Base-by-base conservation (phyloP, 2,113 vertebrate species). In the Cyanocitta stelleri region DNA sequence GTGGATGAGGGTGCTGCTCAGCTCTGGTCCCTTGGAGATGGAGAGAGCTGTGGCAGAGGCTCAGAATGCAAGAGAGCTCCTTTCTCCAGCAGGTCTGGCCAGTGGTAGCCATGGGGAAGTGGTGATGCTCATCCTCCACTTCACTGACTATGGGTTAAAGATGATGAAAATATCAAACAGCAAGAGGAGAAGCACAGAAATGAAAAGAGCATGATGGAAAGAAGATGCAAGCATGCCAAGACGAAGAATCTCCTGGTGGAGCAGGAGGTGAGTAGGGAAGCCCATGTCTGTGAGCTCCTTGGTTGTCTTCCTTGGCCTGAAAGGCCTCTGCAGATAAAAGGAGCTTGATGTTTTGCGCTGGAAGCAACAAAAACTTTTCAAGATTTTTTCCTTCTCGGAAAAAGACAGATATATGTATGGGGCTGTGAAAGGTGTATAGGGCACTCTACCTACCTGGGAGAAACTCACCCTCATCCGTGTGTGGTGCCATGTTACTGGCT, bases 111-210 rank as follows among this genome's bases (percentile, higher is more conserved):
- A 23, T 43, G 20, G 55, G 15, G 18, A 46, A 32, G 13, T 16
- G 13, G 17, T 73, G 55, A 39, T 56, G 29, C 26, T 87, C 13
- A 39, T 46, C 32, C 18, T 87, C 9, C 9, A 29, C 39, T 64
- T 64, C 22, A 8, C 3, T 4, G 1, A 21, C 16, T 49, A 7
- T 0, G 1, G 4, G 2, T 33, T 3, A 3, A 43, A 90, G 48
- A 32, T 49, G 55, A 71, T 62, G 51, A 26, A 73, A 69, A 37
- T 11, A 59, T 49, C 58, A 58, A 75, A 64, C 4, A 10, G 13
- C 32, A 39, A 43, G 62, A 69, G 37, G 3, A 79, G 59, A 76
- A 88, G 13, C 59, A 77, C 32, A 54, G 51, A 54, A 80, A 33
- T 62, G 12, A 48, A 79, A 87, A 68, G 22, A 91, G 13, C 10